A percentile compares a stretch with the other conserved stretches of the same genome.
These are phyloP conservation scores for Micronisus gabar DNA, from an alignment of 2,113 vertebrate species.

Conservation along the genomic window DNA sequence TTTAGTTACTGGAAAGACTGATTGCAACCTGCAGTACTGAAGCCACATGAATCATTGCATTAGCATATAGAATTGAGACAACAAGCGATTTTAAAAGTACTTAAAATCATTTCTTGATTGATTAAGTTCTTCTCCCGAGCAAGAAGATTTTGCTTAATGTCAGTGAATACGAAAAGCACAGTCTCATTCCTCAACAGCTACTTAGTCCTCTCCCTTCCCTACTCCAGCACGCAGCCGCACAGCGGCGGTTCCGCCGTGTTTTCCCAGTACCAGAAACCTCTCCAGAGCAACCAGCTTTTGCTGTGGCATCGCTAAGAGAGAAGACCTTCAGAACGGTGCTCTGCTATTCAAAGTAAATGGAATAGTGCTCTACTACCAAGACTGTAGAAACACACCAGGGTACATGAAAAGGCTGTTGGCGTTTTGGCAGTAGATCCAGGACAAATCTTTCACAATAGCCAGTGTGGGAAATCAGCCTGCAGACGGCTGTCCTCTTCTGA, in stretches of 20 bases:
- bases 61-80: slow-evolving; percentile 54
- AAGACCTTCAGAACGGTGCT: neutral
- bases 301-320: neutral
- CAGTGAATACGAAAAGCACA: slow-evolving; percentile 25
- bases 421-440: neutral
- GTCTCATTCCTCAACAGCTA: neutral
- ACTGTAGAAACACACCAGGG: neutral
- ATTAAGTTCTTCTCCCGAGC: slow-evolving; percentile 49
- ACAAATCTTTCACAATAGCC: neutral
- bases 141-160: slow-evolving; percentile 41
- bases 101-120: slow-evolving; percentile 64
- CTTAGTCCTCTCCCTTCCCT: neutral
- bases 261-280: neutral
- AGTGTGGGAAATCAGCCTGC: neutral
- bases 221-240: neutral
- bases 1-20: slow-evolving; percentile 54
- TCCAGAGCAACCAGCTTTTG: neutral
- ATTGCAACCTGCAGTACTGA: slow-evolving; percentile 49
- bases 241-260: neutral
- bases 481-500: neutral
- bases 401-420: neutral
- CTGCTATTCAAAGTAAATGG: neutral
- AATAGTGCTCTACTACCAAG: neutral
- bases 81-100: slow-evolving; percentile 48
- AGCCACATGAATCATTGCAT: slow-evolving; percentile 41